A percentile compares a stretch with the other conserved stretches of the same genome.
These are phyloP conservation scores for Scytalopus superciliaris DNA, from an alignment of 2,113 vertebrate species.

Conservation along the genomic window DNA sequence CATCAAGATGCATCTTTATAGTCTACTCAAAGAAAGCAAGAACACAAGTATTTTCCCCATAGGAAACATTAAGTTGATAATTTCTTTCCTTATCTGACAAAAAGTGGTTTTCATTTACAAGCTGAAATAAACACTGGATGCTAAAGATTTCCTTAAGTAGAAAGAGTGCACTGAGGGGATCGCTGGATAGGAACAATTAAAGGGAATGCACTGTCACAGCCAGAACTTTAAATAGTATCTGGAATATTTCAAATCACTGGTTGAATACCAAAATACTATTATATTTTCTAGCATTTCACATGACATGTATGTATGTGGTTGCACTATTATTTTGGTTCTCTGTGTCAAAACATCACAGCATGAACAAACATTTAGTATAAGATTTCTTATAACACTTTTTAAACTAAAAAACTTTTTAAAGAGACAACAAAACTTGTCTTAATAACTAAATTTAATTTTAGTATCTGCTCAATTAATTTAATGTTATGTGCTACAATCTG, in stretches of 20 bases:
- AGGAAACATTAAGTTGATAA: not conserved
- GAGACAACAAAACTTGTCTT: not conserved
- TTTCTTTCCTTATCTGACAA: not conserved
- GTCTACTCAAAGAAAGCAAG: not conserved
- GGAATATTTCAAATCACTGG: not conserved
- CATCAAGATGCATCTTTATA: not conserved
- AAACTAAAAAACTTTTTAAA: not conserved
- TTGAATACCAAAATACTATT: not conserved
- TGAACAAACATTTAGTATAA: not conserved
- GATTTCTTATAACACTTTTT: not conserved
- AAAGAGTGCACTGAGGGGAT: not conserved
- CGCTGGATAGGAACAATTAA: not conserved
- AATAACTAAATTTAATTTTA: not conserved
- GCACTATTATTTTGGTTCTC: not conserved
- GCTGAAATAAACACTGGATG: not conserved
- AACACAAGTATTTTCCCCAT: not conserved
- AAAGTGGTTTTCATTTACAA: not conserved
- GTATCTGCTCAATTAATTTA: not conserved
- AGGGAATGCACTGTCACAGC: not conserved
- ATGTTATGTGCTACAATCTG: not conserved
- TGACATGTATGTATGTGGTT: accelerated
- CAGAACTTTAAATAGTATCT: not conserved
- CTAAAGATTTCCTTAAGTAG: not conserved
- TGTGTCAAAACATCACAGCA: not conserved
- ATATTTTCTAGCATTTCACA: not conserved